phyloP scores from a whole-genome alignment of 2,888 invertebrate species.

The Plutella xylostella region DNA sequence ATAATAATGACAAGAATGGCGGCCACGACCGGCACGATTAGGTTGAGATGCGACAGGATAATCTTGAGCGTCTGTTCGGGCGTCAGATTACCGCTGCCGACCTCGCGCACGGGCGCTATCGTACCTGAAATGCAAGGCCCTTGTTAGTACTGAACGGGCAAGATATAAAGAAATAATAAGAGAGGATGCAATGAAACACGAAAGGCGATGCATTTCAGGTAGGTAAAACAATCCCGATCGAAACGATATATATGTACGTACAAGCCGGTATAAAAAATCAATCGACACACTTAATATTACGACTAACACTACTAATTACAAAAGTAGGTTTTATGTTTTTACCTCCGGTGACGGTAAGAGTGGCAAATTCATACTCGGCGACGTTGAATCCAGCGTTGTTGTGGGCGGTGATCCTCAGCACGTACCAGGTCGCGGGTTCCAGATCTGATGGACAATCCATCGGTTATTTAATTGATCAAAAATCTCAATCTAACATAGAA shows the following conservation, averaged over 20 bases:
- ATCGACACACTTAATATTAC: too few species aligned
- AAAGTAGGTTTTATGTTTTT: too few species aligned
- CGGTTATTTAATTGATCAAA: too few species aligned
- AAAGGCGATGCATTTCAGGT: constrained; percentile 66
- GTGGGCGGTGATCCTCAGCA: constrained; percentile 90
- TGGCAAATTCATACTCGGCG: constrained; percentile 95
- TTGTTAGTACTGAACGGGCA: constrained; percentile 13
- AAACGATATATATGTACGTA: too few species aligned
- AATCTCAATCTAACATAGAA: not conserved
- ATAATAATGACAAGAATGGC: constrained; percentile 93
- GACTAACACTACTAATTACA: too few species aligned
- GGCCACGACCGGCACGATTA: constrained; percentile 93
- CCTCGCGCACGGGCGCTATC: constrained; percentile 88
- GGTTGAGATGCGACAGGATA: constrained; percentile 90
- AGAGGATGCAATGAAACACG: constrained; percentile 3
- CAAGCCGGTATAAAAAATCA: too few species aligned
- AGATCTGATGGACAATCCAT: constrained; percentile 66
- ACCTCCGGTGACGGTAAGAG: constrained; percentile 95
- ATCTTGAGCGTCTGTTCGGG: constrained; percentile 88
- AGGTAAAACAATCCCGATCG: constrained; percentile 20
- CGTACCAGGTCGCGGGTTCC: constrained; percentile 95
- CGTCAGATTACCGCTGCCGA: constrained; percentile 75
- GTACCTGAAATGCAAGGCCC: constrained; percentile 86
- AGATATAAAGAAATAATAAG: not conserved
- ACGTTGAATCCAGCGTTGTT: constrained; percentile 97